These are phyloP conservation scores for Carettochelys insculpta DNA, from an alignment of 2,113 vertebrate species.

Conservation along the genomic window DNA sequence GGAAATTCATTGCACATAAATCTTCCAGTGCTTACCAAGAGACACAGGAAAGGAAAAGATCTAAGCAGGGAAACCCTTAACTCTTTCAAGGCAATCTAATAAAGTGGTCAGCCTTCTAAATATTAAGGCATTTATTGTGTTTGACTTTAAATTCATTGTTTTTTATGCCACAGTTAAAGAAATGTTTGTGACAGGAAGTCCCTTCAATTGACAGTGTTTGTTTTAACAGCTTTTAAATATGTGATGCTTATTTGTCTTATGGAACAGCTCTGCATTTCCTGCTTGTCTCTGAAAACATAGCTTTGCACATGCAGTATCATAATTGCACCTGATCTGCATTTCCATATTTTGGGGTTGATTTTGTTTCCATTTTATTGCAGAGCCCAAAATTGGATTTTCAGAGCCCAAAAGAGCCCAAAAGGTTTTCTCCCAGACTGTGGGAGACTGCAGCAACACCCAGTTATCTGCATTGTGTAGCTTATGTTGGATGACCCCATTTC, in stretches of 20 bases:
- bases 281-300: conserved; percentile 46
- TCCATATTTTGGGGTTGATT: conserved; percentile 66
- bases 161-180: conserved; percentile 30
- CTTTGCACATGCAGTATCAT: conserved; percentile 28
- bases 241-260: conserved; percentile 44
- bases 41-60: conserved; percentile 69
- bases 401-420: background rate
- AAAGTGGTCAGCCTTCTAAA: conserved; percentile 33
- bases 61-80: conserved; percentile 70
- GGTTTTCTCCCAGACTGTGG: background rate
- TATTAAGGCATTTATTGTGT: background rate
- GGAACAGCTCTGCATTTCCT: background rate
- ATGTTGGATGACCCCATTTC: background rate
- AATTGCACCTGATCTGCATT: conserved; percentile 69
- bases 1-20: conserved; percentile 84
- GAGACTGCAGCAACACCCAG: background rate
- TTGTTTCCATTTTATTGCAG: conserved; percentile 55
- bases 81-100: conserved; percentile 66
- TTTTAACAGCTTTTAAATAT: conserved; percentile 56
- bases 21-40: conserved; percentile 78
- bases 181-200: conserved; percentile 39
- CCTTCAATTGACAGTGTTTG: conserved; percentile 44
- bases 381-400: conserved; percentile 69
- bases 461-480: background rate
- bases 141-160: conserved; percentile 61